Base-by-base conservation (phyloP, 2,113 vertebrate genomes). In the Ramphastos sulfuratus region DNA sequence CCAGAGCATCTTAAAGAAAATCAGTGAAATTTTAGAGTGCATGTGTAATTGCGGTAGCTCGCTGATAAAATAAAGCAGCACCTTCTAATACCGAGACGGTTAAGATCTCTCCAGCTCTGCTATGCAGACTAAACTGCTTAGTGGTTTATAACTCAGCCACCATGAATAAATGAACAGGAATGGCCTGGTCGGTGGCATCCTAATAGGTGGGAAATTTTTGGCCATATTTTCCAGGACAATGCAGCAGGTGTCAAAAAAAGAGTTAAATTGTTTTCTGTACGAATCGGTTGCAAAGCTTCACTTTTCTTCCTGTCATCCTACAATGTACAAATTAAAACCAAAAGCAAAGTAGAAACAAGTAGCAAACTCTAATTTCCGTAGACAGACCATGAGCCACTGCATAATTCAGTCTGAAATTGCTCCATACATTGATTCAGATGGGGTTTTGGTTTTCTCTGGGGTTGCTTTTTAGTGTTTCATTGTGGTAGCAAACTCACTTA, bases 341-440 rank as follows among this genome's bases (percentile, higher is more conserved):
- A 74, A 84, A 33, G 15, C 15, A 19, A 60, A 75, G 18, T 24
- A 77, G n/a, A 46, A 59, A 50, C 14, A 4, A 56, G 18, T 12
- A 50, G n/a, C 27, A 79, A 79, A 82, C 46, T 55, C 28, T 1
- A 12, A 56, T 76, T 77, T 77, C 23, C 25, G n/a, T 17, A 35
- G 14, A 14, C 14, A 33, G 44, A 66, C 28, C 2, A 0, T 9
- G 16, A 74, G 4, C 5, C 20, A 3, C n/a, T 10, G 12, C 23
- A 7, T 12, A 1, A 4, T 59, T 60, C 9, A 18, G 12, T 27
- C 7, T 50, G 6, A 24, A 37, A 21, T 16, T 15, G 9, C 9
- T 31, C 3, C 9, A 2, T 60, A 21, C 7, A 2, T n/a, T 69
- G 56, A 52, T 25, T 79, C 58, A 37, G 12, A 28, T 67, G 77